Evolutionary conservation across 2,888 invertebrate species (phyloP), one percentile per base, ranked within the genome.

Genomic region (Monochamus alternatus): DNA sequence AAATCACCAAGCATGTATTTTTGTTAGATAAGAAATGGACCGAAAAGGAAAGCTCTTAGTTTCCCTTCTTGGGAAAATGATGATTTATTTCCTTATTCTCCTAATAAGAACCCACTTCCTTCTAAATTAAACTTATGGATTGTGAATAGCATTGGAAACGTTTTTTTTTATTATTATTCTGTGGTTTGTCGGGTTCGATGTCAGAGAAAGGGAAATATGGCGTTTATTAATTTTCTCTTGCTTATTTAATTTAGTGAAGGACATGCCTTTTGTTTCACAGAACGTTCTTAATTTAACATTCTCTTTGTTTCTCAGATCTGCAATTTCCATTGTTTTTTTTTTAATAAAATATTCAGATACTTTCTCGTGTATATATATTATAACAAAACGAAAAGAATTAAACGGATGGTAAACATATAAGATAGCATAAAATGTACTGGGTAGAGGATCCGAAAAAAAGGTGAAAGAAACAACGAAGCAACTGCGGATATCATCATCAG

Each of bases 1-100:
- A 71, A 71, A 71, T 71, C 51, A 38, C 70, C 70, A 63, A 43
- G 63, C 63, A 63, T 63, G 70, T 71, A 71, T 69, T 69, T 71
- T 71, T 51, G 62, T 71, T 51, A 63, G 70, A 71, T 63, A 71
- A 62, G 62, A 63, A 63, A 71, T 71, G 70, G 38, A 14, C 22
- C 47, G 59, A 69, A 69, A 47, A 69, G 55, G 43, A 47, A 69
- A 69, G 62, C 52, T 59, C 70, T 44, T 62, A 52, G 51, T 68
- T 60, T 10, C 44, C 47, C 52, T 62, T 63, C 38, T 63, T 38
- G 70, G 12, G 51, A 38, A 60, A 71, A 60, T 60, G 60, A 71
- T 71, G 70, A 71, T 71, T 38, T 63, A 71, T 71, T 63, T 69
- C 44, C 58, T 22, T 68, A 58, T 55, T 14, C 31, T 7, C 66